Evolutionary conservation across 2,888 invertebrate genomes (phyloP).

Genomic region (Nebria brevicollis): DNA sequence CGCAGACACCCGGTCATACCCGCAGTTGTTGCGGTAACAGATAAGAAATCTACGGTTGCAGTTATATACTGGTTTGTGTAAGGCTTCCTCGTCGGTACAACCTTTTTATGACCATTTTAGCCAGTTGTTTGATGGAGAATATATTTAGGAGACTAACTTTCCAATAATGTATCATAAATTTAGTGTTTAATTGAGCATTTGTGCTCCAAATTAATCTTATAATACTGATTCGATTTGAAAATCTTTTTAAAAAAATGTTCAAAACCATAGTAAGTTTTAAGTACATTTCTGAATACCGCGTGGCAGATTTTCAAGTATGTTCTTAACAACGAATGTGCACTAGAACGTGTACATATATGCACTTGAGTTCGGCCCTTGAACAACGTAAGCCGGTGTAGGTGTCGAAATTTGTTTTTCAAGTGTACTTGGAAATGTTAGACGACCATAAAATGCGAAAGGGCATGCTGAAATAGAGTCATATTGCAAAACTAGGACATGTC

Average conservation of each 20-base stretch:
- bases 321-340: constrained; percentile 16
- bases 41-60: constrained; percentile 6
- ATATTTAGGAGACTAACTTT: too few species aligned
- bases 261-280: not conserved
- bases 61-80: not conserved
- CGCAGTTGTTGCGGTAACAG: not conserved
- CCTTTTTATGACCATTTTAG: constrained; percentile 2
- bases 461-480: constrained; percentile 23
- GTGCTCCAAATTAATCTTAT: not conserved
- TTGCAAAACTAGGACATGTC: not conserved
- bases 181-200: not conserved
- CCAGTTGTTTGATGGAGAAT: not conserved
- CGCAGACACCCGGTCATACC: constrained; percentile 4
- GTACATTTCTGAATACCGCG: not conserved
- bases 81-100: not conserved
- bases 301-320: constrained; percentile 28
- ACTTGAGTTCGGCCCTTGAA: constrained; percentile 2
- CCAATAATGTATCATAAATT: not conserved
- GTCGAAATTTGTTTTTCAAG: constrained; percentile 32
- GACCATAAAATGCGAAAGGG: constrained; percentile 31
- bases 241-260: not conserved
- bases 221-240: not conserved
- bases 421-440: constrained; percentile 23
- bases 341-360: not conserved
- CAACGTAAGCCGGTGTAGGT: constrained; percentile 22